A percentile compares a stretch with the other conserved stretches of the same genome.
phyloP scores from a whole-genome alignment of 2,797 vertebrate genomes.

The Artibeus jamaicensis region DNA sequence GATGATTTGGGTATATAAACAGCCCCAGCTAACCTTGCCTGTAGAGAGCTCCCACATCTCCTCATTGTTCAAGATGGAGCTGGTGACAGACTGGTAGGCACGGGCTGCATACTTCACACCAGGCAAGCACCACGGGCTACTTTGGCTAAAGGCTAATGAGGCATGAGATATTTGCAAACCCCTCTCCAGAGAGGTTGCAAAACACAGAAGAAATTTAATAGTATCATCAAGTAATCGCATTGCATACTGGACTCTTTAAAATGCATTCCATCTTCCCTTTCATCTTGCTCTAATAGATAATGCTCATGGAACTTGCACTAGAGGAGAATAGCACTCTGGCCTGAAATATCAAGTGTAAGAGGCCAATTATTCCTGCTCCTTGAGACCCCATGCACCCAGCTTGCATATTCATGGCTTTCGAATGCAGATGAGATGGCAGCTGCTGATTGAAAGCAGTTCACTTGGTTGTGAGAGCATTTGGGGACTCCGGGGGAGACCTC shows the following conservation, averaged over 20 bases:
- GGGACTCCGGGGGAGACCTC: not conserved
- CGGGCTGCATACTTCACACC: not conserved
- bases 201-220: constrained; percentile 45
- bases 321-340: not conserved
- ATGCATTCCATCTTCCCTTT: constrained; percentile 42
- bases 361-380: constrained; percentile 49
- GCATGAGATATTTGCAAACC: not conserved
- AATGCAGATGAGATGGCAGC: constrained; percentile 46
- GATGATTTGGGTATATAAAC: not conserved
- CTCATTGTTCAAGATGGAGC: not conserved
- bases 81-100: not conserved
- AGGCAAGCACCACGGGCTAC: not conserved
- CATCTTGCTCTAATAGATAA: constrained; percentile 52
- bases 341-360: constrained; percentile 5
- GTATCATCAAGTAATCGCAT: constrained; percentile 26
- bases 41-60: not conserved
- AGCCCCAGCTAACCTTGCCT: not conserved
- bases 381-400: not conserved
- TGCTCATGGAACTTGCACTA: not conserved
- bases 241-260: constrained; percentile 16
- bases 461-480: not conserved
- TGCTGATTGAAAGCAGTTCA: constrained; percentile 23
- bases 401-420: constrained; percentile 64
- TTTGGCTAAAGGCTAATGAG: constrained; percentile 18
- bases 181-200: constrained; percentile 31